Evolutionary conservation across 92 coral and sea anemone genomes (phyloP).

Genomic region (Zoanthus gigantus): DNA sequence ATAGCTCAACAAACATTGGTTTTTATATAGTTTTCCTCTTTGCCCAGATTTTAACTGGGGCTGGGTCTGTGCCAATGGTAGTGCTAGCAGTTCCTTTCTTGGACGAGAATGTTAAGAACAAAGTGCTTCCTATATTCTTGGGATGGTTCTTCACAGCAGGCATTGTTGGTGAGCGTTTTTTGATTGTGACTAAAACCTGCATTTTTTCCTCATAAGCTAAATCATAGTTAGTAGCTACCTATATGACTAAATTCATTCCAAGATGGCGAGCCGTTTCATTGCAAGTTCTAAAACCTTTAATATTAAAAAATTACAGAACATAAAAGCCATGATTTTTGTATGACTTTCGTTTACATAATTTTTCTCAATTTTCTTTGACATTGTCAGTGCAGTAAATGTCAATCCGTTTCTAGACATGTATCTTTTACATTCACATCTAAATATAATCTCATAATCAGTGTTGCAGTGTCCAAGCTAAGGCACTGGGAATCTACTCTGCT

Average conservation of each 20-base stretch:
- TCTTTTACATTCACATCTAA: too few species aligned
- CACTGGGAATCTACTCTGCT: neutral
- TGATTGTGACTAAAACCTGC: neutral
- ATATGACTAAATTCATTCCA: too few species aligned
- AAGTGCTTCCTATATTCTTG: slow-evolving; percentile 69
- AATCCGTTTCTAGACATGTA: too few species aligned
- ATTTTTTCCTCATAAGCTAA: too few species aligned
- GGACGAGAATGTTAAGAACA: slow-evolving; percentile 78
- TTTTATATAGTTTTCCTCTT: slow-evolving; percentile 61
- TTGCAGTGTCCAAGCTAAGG: neutral
- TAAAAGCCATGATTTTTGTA: too few species aligned
- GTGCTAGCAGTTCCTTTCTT: slow-evolving; percentile 71
- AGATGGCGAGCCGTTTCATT: too few species aligned
- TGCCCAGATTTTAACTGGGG: slow-evolving; percentile 71
- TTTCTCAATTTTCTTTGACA: too few species aligned
- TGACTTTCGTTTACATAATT: too few species aligned
- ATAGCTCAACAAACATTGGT: slow-evolving; percentile 44
- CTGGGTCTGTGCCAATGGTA: slow-evolving; percentile 69
- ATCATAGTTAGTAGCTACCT: too few species aligned
- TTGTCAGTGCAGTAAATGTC: too few species aligned
- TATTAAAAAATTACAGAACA: too few species aligned
- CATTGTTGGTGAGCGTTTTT: slow-evolving; percentile 62
- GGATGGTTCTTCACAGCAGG: slow-evolving; percentile 71
- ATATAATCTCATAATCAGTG: neutral
- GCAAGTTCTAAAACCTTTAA: too few species aligned